phyloP scores from a whole-genome alignment of 2,113 vertebrate genomes.

The Megaceryle torquata region DNA sequence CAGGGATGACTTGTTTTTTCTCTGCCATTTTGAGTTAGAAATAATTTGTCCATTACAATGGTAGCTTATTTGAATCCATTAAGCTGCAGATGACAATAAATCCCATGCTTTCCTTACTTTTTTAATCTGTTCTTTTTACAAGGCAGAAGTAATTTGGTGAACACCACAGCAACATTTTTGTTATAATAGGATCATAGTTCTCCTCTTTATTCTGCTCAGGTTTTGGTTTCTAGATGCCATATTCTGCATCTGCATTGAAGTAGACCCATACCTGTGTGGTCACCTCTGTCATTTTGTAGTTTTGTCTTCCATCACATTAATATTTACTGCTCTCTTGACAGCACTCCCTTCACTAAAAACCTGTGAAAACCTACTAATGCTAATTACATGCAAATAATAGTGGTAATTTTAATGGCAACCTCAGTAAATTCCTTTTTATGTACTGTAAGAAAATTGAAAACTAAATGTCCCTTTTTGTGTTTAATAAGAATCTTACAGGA shows the following conservation, averaged over 20 bases:
- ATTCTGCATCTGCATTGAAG: background rate
- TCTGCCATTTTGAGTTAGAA: background rate
- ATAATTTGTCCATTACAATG: background rate
- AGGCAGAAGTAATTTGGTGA: background rate
- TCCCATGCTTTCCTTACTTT: background rate
- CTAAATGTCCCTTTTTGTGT: conserved; percentile 4
- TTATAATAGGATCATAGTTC: background rate
- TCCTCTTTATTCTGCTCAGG: background rate
- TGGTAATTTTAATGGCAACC: conserved; percentile 40
- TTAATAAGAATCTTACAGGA: background rate
- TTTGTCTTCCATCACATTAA: conserved; percentile 23
- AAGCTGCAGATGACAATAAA: background rate
- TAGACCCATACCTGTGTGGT: background rate
- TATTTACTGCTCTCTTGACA: conserved; percentile 29
- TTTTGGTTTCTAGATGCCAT: background rate
- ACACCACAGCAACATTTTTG: background rate
- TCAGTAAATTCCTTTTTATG: conserved; percentile 43
- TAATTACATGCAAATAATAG: conserved; percentile 49
- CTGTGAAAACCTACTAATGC: conserved; percentile 8
- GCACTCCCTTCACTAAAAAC: background rate
- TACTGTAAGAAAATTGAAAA: conserved; percentile 36
- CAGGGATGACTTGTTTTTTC: background rate
- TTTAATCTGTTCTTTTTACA: background rate
- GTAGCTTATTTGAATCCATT: background rate
- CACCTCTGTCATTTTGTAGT: background rate